Base-by-base conservation (phyloP, 2,113 vertebrate species). In the Thinocorus orbignyianus region DNA sequence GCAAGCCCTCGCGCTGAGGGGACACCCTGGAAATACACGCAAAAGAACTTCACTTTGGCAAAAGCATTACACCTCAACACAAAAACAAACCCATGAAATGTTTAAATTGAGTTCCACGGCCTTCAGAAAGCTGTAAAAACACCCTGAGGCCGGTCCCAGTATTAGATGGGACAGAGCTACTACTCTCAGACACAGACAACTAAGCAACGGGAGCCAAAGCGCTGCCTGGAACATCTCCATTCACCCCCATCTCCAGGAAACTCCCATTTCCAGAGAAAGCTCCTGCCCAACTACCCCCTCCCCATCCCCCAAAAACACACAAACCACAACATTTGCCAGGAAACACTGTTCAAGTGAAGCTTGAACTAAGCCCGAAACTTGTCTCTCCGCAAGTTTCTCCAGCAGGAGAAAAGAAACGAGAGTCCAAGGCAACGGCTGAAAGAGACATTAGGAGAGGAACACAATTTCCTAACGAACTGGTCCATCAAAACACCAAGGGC, bases 351-450 rank as follows among this genome's bases (percentile, higher is more conserved):
- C 42, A 17, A 90, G 57, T 13, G 10, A 33, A 79, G 35, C 22
- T 12, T 18, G 54, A 13, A 7, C 41, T 8, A 14, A 57, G 74
- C 70, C 46, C 2, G 22, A 46, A 79, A 87, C 3, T 76, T 39
- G 19, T 13, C 5, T 65, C 5, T 65, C 73, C 49, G 61, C 49
- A 64, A 92, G 51, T 35, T 76, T 31, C 83, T 26, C 2, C 26
- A 80, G 85, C n/a, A 37, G 77, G 9, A 86, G 88, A 17, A 60
- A 68, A 78, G 72, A 37, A n/a, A 7, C 0, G 28, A 90, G 78
- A 93, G 18, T 39, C 60, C 79, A 24, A 71, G 52, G 51, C 18
- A 78, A 76, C 26, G 65, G 86, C 93, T 87, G 72, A 39, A 88
- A 93, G 78, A 83, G 76, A 74, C 0, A 22, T 4, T 28, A 30